phyloP scores from a whole-genome alignment of 2,113 vertebrate genomes.

The Reinhardtius hippoglossoides region DNA sequence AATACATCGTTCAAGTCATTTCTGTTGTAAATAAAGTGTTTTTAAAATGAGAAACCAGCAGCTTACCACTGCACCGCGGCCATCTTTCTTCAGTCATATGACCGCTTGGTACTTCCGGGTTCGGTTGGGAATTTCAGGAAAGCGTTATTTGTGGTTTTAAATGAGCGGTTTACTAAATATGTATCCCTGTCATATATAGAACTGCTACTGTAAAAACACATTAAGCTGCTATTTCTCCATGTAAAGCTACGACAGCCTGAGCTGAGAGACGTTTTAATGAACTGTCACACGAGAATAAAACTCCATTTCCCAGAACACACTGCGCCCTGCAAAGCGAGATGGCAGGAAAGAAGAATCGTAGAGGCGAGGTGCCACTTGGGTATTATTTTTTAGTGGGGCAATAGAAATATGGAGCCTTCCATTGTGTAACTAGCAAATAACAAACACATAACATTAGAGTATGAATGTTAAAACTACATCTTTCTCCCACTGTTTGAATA shows the following conservation, averaged over 20 bases:
- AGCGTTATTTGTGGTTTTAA: background rate
- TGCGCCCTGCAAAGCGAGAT: background rate
- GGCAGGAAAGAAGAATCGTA: accelerated
- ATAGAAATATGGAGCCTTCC: background rate
- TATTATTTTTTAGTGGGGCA: accelerated
- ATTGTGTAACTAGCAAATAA: background rate
- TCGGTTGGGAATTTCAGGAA: background rate
- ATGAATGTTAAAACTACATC: background rate
- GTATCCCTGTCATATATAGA: accelerated
- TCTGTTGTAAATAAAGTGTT: background rate
- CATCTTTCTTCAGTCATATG: slow-evolving; percentile 82
- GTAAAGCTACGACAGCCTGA: background rate
- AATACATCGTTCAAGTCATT: background rate
- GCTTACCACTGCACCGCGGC: slow-evolving; percentile 84
- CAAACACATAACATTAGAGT: background rate
- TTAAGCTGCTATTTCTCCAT: accelerated
- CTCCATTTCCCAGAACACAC: slow-evolving; percentile 59
- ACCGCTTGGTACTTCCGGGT: slow-evolving; percentile 70
- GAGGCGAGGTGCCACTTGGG: slow-evolving; percentile 26
- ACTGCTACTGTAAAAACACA: background rate
- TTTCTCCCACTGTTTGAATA: background rate
- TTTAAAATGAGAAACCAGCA: slow-evolving; percentile 30
- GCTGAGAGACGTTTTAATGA: background rate
- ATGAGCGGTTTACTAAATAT: accelerated
- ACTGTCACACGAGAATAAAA: background rate